These are phyloP conservation scores for Mystacornis crossleyi DNA, from an alignment of 2,113 vertebrate genomes.

Conservation along the genomic window DNA sequence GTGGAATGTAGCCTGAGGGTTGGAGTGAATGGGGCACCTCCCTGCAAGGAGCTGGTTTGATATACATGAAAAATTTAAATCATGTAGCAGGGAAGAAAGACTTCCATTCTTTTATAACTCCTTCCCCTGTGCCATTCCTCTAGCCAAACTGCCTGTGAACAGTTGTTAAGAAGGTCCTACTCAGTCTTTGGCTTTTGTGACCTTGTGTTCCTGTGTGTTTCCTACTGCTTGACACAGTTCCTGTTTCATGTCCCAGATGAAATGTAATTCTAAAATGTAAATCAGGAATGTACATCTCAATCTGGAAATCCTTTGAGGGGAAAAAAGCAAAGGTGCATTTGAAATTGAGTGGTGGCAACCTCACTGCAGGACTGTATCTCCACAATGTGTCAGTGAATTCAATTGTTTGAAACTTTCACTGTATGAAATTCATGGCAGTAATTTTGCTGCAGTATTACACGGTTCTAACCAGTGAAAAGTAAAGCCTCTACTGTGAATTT, in stretches of 20 bases:
- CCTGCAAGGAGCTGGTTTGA: neutral
- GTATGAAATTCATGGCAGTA: neutral
- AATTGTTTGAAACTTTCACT: neutral
- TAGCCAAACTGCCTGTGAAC: neutral
- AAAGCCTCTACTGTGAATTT: neutral
- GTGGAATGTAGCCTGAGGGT: conserved; percentile 15
- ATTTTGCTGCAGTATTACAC: neutral
- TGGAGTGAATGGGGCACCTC: neutral
- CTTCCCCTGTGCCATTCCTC: neutral
- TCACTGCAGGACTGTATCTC: neutral
- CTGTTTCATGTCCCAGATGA: neutral
- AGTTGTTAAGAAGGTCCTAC: neutral
- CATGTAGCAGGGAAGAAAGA: neutral
- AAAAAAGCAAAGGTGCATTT: neutral
- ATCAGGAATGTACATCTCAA: neutral
- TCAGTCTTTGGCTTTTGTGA: neutral
- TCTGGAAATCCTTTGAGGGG: neutral
- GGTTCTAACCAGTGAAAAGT: neutral
- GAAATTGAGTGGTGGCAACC: neutral
- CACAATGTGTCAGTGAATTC: neutral
- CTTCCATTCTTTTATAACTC: neutral
- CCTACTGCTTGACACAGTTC: neutral
- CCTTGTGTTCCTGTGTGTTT: neutral
- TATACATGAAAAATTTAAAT: neutral
- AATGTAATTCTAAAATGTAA: neutral